Evolutionary conservation across 92 coral and sea anemone species (phyloP).

Genomic region (Pocillopora grandis): DNA sequence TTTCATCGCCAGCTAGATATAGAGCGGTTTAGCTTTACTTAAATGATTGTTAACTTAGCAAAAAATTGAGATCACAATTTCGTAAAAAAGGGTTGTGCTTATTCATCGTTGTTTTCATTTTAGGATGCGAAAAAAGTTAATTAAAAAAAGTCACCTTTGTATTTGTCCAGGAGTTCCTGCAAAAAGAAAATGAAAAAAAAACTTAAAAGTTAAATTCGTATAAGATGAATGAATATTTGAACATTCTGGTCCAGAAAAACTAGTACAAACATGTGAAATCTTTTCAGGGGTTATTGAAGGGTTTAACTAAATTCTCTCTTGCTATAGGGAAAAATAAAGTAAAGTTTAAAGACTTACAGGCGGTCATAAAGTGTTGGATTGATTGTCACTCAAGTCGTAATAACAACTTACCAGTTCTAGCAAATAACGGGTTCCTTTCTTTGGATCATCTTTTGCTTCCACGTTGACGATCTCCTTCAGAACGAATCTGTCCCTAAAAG

Average conservation of each 20-base stretch:
- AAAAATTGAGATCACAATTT: too few relatives aligned
- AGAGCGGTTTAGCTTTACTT: neutral
- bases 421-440: slow-evolving; percentile 65
- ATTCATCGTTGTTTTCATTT: neutral
- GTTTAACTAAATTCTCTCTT: too few relatives aligned
- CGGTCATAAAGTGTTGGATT: too few relatives aligned
- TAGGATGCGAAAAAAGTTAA: neutral
- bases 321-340: too few relatives aligned
- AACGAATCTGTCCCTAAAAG: slow-evolving; percentile 50
- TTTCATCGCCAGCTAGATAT: neutral
- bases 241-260: too few relatives aligned
- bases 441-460: slow-evolving; percentile 57
- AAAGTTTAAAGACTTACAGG: too few relatives aligned
- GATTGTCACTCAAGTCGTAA: too few relatives aligned
- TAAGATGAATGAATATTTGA: neutral
- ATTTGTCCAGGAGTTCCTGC: slow-evolving; percentile 61
- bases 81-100: neutral
- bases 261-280: too few relatives aligned
- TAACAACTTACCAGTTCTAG: slow-evolving; percentile 68
- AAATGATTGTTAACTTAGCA: too few relatives aligned
- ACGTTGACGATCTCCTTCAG: slow-evolving; percentile 67
- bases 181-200: neutral
- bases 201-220: neutral
- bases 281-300: too few relatives aligned
- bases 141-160: slow-evolving; percentile 37